These are phyloP conservation scores for Sebastes iracundus DNA, from an alignment of 2,797 vertebrate genomes.

Conservation along the genomic window DNA sequence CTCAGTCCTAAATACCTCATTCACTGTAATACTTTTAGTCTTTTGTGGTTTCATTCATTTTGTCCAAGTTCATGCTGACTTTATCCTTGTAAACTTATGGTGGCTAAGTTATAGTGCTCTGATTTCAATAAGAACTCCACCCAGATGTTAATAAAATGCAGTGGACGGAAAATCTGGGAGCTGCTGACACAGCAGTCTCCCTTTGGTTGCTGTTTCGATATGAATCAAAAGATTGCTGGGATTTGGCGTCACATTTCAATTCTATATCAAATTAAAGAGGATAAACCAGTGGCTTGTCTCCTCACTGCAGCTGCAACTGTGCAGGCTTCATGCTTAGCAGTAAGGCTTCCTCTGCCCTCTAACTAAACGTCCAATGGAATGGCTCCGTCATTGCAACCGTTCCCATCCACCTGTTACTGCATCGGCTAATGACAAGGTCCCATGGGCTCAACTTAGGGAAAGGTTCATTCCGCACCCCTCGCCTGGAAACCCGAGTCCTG, in stretches of 20 bases:
- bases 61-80: neutral
- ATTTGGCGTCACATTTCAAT: constrained; percentile 17
- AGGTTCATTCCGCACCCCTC: constrained; percentile 59
- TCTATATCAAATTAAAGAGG: constrained; percentile 3
- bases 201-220: neutral
- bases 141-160: neutral
- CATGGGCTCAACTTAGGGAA: constrained; percentile 59
- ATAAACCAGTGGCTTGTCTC: neutral
- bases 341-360: neutral
- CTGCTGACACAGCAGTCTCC: neutral
- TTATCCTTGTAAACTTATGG: neutral
- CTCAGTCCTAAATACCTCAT: neutral
- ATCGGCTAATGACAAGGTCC: constrained; percentile 58
- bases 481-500: constrained; percentile 63
- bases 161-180: neutral
- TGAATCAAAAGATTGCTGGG: neutral
- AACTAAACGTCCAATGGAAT: constrained; percentile 13
- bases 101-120: neutral
- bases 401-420: constrained; percentile 70
- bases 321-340: neutral
- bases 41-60: neutral
- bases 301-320: neutral
- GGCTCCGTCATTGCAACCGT: constrained; percentile 19
- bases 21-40: neutral
- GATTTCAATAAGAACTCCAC: neutral